Conservation (phyloP, 2,888 invertebrate genomes). For the Tiliacea aurago region DNA sequence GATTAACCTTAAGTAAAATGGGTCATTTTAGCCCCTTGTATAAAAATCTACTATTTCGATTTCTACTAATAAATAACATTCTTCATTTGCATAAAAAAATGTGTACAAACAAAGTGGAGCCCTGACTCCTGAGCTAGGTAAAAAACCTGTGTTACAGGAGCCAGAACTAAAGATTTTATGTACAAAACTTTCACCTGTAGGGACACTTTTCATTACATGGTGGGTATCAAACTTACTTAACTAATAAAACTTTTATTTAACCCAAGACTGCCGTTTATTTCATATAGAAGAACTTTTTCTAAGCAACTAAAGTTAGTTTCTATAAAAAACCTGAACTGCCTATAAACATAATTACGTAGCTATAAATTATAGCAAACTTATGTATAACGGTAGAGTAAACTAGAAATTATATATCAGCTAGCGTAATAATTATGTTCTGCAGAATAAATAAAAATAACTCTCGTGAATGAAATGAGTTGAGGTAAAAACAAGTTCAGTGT, state of each 20-base stretch:
- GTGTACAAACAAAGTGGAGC: too few relatives aligned
- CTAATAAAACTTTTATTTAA: conserved; percentile 15
- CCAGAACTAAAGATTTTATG: background rate
- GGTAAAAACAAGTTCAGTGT: background rate
- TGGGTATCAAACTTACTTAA: background rate
- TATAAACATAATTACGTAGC: background rate
- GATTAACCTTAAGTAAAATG: too few relatives aligned
- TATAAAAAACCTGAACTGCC: background rate
- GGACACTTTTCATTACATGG: background rate
- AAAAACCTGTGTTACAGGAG: too few relatives aligned
- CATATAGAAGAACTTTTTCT: conserved; percentile 13
- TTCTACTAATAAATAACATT: too few relatives aligned
- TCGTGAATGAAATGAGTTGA: background rate
- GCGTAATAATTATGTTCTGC: conserved; percentile 20
- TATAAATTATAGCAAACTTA: conserved; percentile 13
- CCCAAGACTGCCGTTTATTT: conserved; percentile 19
- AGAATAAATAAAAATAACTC: conserved; percentile 30
- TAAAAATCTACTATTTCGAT: too few relatives aligned
- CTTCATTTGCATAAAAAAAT: too few relatives aligned
- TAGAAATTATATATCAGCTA: conserved; percentile 15
- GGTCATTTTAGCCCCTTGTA: too few relatives aligned
- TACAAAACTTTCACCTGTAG: background rate
- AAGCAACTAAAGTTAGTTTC: conserved; percentile 11
- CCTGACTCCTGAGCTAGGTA: too few relatives aligned
- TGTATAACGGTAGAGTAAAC: conserved; percentile 8